These are phyloP conservation scores for Timandra comae DNA, from an alignment of 2,888 invertebrate species.

Conservation along the genomic window DNA sequence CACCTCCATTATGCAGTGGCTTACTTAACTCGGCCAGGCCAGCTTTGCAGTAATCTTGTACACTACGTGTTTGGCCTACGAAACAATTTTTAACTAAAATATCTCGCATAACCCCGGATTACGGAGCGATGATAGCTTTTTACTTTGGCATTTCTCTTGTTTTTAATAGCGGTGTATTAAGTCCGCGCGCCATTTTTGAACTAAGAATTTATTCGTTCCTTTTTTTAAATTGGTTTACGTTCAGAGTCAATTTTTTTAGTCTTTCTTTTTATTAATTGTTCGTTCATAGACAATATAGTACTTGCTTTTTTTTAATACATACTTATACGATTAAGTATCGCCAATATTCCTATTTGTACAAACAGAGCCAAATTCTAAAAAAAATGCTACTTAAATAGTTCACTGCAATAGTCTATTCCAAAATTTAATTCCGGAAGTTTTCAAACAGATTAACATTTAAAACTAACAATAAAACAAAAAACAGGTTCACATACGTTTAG, in stretches of 20 bases:
- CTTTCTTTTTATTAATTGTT: no score
- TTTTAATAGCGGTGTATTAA: conserved; percentile 1
- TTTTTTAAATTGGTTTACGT: conserved; percentile 2
- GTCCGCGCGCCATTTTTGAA: no score
- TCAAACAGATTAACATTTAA: conserved; percentile 26
- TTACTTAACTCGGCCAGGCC: conserved; percentile 25
- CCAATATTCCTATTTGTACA: no score
- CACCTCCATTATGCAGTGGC: conserved; percentile 34
- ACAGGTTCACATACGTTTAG: conserved; percentile 37
- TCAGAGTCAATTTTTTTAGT: no score
- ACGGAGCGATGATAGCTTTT: conserved; percentile 26
- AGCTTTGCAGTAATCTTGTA: conserved; percentile 42
- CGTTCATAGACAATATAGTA: no score
- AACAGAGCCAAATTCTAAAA: no score
- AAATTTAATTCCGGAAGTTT: not conserved
- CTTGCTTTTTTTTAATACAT: no score
- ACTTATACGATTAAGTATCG: no score
- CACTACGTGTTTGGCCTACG: conserved; percentile 40
- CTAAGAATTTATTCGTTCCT: conserved; percentile 2
- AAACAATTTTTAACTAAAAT: conserved; percentile 33
- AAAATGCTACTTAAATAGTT: no score
- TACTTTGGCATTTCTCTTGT: conserved; percentile 7
- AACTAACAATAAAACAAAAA: conserved; percentile 10
- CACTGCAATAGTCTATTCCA: no score
- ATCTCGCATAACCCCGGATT: conserved; percentile 25